Conservation (phyloP, 2,888 invertebrate genomes). For the Himalopsyche tibetana region DNA sequence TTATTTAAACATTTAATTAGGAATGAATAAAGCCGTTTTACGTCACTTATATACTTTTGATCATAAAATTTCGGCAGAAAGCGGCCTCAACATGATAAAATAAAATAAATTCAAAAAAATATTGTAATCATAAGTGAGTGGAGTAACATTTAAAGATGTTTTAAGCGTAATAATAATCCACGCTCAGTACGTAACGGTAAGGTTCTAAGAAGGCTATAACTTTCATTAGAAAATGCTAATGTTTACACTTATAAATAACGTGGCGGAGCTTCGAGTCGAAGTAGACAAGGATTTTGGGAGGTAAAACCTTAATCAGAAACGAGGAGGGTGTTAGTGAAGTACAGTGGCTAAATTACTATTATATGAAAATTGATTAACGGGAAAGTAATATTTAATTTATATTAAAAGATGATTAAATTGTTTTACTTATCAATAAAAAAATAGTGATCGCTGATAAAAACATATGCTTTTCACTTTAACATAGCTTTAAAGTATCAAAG, state of each 20-base stretch:
- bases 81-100: too few relatives aligned
- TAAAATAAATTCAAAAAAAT: too few relatives aligned
- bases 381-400: too few relatives aligned
- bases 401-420: too few relatives aligned
- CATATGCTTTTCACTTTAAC: too few relatives aligned
- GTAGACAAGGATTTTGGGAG: constrained; percentile 30
- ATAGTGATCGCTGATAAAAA: too few relatives aligned
- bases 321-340: constrained; percentile 17
- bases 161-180: constrained; percentile 52
- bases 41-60: neutral
- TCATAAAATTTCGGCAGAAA: neutral
- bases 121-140: neutral
- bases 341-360: too few relatives aligned
- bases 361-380: too few relatives aligned
- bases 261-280: constrained; percentile 52
- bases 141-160: constrained; percentile 26
- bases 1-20: too few relatives aligned
- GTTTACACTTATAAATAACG: constrained; percentile 66
- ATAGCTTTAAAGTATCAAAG: too few relatives aligned
- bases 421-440: too few relatives aligned
- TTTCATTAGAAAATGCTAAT: constrained; percentile 66
- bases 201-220: constrained; percentile 63
- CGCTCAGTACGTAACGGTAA: constrained; percentile 48
- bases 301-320: constrained; percentile 42
- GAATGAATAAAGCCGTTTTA: too few relatives aligned